These are phyloP conservation scores for Sesamia inferens DNA, from an alignment of 2,888 invertebrate genomes.

Conservation along the genomic window DNA sequence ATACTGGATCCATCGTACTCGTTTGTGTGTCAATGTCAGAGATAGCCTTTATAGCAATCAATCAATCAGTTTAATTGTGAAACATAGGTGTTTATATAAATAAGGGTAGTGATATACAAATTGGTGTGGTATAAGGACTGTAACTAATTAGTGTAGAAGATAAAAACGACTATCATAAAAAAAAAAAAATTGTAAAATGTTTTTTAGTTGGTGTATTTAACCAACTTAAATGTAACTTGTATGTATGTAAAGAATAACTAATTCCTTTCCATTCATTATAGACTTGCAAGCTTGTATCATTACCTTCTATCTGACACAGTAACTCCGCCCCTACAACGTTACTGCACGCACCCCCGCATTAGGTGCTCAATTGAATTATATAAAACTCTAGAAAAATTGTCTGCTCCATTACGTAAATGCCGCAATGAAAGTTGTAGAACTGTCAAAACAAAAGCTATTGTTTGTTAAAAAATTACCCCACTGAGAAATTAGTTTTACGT, in stretches of 20 bases:
- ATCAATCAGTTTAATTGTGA: too few species aligned
- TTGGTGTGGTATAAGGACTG: too few species aligned
- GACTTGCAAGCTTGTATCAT: conserved; percentile 12
- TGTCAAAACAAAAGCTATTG: neutral
- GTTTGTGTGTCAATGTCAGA: too few species aligned
- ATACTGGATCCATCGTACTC: too few species aligned
- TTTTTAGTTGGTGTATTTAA: neutral
- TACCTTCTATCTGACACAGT: conserved; percentile 31
- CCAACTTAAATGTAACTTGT: neutral
- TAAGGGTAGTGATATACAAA: too few species aligned
- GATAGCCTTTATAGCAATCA: too few species aligned
- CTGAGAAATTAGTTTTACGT: neutral
- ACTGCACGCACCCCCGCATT: conserved; percentile 51
- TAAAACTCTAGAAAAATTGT: neutral
- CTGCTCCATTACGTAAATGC: neutral
- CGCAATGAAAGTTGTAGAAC: neutral
- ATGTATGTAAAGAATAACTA: conserved; percentile 8
- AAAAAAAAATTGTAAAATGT: too few species aligned
- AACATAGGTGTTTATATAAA: too few species aligned
- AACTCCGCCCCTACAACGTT: conserved; percentile 19
- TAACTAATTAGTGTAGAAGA: too few species aligned
- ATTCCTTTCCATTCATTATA: conserved; percentile 15
- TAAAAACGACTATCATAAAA: too few species aligned
- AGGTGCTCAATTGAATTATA: conserved; percentile 65
- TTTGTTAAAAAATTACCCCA: neutral